phyloP scores from a whole-genome alignment of 2,888 invertebrate species.

The Aricia artaxerxes region DNA sequence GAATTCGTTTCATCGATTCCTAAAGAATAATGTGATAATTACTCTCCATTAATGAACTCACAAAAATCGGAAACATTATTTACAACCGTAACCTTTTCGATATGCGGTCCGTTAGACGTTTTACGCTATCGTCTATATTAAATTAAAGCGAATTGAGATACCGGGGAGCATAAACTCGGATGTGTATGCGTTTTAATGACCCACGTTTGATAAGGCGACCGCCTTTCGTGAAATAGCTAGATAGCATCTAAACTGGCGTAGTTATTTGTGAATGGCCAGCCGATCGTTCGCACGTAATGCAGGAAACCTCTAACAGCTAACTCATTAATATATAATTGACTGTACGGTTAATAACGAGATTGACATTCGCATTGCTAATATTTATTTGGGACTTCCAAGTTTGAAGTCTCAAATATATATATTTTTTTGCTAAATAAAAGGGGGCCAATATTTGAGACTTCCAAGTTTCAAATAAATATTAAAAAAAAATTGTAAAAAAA shows the following conservation, averaged over 20 bases:
- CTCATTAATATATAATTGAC: constrained; percentile 29
- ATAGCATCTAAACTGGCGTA: constrained; percentile 63
- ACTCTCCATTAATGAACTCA: not conserved
- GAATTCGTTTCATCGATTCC: not conserved
- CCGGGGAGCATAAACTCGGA: constrained; percentile 14
- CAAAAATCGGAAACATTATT: constrained; percentile 2
- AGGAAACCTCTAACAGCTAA: constrained; percentile 35
- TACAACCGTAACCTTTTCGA: not conserved
- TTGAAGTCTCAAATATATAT: too few relatives aligned
- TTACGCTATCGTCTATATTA: constrained; percentile 25
- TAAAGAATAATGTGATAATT: not conserved
- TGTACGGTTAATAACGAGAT: constrained; percentile 25
- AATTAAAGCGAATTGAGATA: constrained; percentile 26
- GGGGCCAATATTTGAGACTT: too few relatives aligned
- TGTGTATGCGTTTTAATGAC: constrained; percentile 27
- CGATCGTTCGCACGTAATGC: constrained; percentile 39
- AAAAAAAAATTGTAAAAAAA: too few relatives aligned
- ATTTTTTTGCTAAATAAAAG: too few relatives aligned
- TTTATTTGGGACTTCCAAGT: not conserved
- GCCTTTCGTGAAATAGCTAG: constrained; percentile 57
- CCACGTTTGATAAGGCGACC: constrained; percentile 46
- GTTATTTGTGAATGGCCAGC: constrained; percentile 51
- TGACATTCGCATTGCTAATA: constrained; percentile 7
- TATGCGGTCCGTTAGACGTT: constrained; percentile 21
- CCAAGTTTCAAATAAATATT: too few relatives aligned